These are phyloP conservation scores for Neria commutata DNA, from an alignment of 2,888 invertebrate species.

Conservation along the genomic window DNA sequence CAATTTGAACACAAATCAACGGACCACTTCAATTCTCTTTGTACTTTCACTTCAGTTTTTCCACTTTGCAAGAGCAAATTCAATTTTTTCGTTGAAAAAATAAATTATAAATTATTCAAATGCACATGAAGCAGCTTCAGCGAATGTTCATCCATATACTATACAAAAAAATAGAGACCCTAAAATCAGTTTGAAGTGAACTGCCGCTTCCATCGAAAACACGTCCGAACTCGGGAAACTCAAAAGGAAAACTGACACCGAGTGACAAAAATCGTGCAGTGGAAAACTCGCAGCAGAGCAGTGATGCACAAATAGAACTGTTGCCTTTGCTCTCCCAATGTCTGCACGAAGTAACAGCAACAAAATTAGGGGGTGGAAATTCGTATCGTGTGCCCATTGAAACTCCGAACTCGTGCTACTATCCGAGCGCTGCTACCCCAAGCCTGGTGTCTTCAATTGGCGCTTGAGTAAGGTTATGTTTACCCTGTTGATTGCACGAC, in stretches of 20 bases:
- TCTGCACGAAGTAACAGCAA: too few species aligned
- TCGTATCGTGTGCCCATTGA: too few species aligned
- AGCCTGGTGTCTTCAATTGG: too few species aligned
- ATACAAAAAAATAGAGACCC: background rate
- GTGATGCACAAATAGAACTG: slow-evolving; percentile 27
- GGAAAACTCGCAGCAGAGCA: slow-evolving; percentile 28
- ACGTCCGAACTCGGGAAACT: slow-evolving; percentile 43
- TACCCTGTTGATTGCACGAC: too few species aligned
- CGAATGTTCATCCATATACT: slow-evolving; percentile 2
- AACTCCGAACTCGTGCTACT: too few species aligned
- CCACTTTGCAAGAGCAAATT: too few species aligned
- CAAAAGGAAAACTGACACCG: slow-evolving; percentile 43
- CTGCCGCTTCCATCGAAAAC: slow-evolving; percentile 5
- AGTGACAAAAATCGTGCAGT: slow-evolving; percentile 14
- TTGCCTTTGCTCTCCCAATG: slow-evolving; percentile 17
- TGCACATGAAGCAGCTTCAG: background rate
- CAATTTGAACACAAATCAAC: too few species aligned
- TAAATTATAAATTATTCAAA: background rate
- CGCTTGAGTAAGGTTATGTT: too few species aligned
- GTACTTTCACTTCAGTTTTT: too few species aligned
- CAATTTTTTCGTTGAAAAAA: background rate
- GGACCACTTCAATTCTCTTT: too few species aligned
- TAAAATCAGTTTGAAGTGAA: background rate
- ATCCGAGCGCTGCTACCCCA: too few species aligned
- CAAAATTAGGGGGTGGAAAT: too few species aligned